A percentile compares a stretch with the other conserved stretches of the same genome.
These are phyloP conservation scores for Felis chaus DNA, from an alignment of 2,113 vertebrate genomes.

Conservation along the genomic window DNA sequence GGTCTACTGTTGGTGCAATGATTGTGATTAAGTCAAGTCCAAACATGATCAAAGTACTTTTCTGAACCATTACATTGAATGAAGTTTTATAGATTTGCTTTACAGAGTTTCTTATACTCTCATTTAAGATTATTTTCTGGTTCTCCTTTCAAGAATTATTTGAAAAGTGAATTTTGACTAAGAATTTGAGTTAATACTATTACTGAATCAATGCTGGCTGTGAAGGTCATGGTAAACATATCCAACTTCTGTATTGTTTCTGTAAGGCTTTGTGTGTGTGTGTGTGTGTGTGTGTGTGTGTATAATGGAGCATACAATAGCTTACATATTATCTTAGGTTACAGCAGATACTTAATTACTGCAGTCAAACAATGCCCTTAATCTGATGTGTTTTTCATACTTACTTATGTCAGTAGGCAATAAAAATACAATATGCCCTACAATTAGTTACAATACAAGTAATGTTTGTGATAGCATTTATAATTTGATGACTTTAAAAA, in stretches of 20 bases:
- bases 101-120: not conserved
- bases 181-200: not conserved
- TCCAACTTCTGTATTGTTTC: not conserved
- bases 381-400: not conserved
- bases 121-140: conserved; percentile 13
- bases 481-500: not conserved
- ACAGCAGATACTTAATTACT: not conserved
- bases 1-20: not conserved
- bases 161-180: not conserved
- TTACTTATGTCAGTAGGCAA: not conserved
- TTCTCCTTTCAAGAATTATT: conserved; percentile 35
- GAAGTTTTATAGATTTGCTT: not conserved
- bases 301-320: not conserved
- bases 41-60: not conserved
- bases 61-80: not conserved
- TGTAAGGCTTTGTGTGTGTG: not conserved
- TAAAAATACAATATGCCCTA: not conserved
- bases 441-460: not conserved
- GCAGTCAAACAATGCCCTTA: not conserved
- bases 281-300: not conserved
- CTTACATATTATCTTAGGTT: not conserved
- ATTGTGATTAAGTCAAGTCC: not conserved
- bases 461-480: not conserved
- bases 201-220: not conserved
- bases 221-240: not conserved